phyloP scores from a whole-genome alignment of 2,888 invertebrate genomes.

The Drosophila flavopinicola region DNA sequence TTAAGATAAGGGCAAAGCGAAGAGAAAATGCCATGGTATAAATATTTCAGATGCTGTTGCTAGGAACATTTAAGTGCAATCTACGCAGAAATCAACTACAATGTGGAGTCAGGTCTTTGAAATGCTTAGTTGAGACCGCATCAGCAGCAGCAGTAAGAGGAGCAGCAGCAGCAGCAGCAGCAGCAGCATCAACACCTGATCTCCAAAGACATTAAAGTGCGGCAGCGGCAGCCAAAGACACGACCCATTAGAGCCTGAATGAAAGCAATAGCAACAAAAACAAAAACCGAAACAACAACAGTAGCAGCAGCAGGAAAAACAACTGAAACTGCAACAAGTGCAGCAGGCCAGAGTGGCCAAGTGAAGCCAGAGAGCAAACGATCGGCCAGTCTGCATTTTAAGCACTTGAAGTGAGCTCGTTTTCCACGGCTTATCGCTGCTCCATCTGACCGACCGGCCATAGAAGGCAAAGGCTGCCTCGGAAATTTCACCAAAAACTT shows the following conservation, averaged over 20 bases:
- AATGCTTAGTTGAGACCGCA: constrained; percentile 47
- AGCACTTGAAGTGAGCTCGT: constrained; percentile 67
- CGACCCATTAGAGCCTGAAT: constrained; percentile 64
- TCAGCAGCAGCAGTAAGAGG: constrained; percentile 54
- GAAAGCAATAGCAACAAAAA: constrained; percentile 24
- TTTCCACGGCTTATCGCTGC: constrained; percentile 62
- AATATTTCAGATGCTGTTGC: constrained; percentile 72
- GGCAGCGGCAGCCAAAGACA: constrained; percentile 58
- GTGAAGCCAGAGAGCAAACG: constrained; percentile 26
- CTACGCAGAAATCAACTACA: constrained; percentile 71
- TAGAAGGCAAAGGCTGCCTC: constrained; percentile 39
- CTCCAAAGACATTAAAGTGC: constrained; percentile 78
- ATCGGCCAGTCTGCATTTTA: constrained; percentile 41
- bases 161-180: constrained; percentile 59
- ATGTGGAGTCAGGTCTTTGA: constrained; percentile 51
- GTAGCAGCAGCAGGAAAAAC: constrained; percentile 12
- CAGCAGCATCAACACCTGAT: constrained; percentile 84
- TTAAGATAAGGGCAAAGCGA: constrained; percentile 74
- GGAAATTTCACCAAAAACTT: constrained; percentile 62
- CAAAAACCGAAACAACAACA: constrained; percentile 10
- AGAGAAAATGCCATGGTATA: constrained; percentile 67
- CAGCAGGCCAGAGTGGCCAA: constrained; percentile 58
- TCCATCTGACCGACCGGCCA: constrained; percentile 48
- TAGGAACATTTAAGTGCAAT: constrained; percentile 74
- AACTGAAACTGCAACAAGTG: constrained; percentile 58